Percentiles rank a stretch among this genome's conserved stretches.
Conservation (phyloP, 2,113 vertebrate species). For the Artemisiospiza belli region DNA sequence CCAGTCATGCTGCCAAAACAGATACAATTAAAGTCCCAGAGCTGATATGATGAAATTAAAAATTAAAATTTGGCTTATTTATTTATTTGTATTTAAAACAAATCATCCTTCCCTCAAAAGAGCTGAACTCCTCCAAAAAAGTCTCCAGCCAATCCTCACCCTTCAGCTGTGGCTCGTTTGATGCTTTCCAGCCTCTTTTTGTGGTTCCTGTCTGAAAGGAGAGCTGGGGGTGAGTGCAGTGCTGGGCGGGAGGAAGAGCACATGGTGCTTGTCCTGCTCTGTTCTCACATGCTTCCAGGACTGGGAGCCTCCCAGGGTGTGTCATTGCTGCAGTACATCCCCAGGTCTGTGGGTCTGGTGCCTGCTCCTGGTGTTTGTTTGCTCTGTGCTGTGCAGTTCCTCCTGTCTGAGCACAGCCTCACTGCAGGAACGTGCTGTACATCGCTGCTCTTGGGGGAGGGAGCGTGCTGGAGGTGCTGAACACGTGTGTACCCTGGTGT, state of each 20-base stretch:
- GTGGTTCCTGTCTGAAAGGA: background rate
- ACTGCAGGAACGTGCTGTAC: background rate
- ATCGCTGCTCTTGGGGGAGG: accelerated
- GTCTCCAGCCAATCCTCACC: background rate
- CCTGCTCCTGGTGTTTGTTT: background rate
- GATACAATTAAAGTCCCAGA: background rate
- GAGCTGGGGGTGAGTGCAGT: accelerated
- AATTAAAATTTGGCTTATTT: background rate
- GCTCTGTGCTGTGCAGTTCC: background rate
- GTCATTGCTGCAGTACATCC: accelerated
- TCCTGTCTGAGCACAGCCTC: background rate
- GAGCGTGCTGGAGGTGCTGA: background rate
- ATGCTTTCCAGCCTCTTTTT: background rate
- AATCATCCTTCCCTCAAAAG: background rate
- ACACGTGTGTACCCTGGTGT: accelerated
- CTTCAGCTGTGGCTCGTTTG: background rate
- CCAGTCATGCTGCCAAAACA: background rate
- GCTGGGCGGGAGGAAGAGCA: background rate
- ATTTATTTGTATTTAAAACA: background rate
- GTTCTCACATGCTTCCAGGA: slow-evolving; percentile 9
- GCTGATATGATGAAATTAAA: background rate
- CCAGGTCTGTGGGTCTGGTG: background rate
- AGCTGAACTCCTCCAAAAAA: background rate
- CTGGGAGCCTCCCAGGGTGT: slow-evolving; percentile 24
- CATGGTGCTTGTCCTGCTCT: background rate